A percentile compares a stretch with the other conserved stretches of the same genome.
These are phyloP conservation scores for Drosophila paucipuncta DNA, from an alignment of 2,888 invertebrate genomes.

Conservation along the genomic window DNA sequence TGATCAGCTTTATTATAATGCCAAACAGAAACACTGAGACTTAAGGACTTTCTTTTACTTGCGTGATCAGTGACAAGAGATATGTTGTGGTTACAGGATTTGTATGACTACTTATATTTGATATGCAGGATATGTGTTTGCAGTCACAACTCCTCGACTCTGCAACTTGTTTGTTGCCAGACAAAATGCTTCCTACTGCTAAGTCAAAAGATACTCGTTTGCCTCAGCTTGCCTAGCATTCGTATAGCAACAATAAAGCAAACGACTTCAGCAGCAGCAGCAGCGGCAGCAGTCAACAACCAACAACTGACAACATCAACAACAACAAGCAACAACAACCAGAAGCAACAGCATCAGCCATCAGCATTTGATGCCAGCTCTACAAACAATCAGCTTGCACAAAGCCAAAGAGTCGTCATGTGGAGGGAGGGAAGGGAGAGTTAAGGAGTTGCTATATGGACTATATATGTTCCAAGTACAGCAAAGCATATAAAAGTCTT, in stretches of 20 bases:
- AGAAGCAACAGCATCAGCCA: conserved; percentile 17
- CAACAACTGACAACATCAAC: conserved; percentile 1
- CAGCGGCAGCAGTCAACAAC: not conserved
- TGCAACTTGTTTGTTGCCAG: conserved; percentile 29
- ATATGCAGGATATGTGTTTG: conserved; percentile 8
- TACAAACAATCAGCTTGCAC: conserved; percentile 33
- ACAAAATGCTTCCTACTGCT: conserved; percentile 67
- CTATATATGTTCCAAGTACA: conserved; percentile 16
- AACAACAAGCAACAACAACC: conserved; percentile 16
- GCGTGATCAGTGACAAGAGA: too few relatives aligned
- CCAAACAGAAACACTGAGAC: not conserved
- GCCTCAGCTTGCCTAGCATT: conserved; percentile 3
- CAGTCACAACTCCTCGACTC: not conserved
- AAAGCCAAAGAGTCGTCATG: not conserved
- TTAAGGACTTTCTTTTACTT: not conserved
- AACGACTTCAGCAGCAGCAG: conserved; percentile 30
- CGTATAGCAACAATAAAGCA: conserved; percentile 39
- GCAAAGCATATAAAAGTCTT: conserved; percentile 48
- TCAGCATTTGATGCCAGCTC: conserved; percentile 39
- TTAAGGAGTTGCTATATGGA: conserved; percentile 10
- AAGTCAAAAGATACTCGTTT: conserved; percentile 32
- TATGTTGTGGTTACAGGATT: not conserved
- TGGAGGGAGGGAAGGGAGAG: not conserved
- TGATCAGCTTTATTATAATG: not conserved
- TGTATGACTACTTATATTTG: not conserved